Conservation (phyloP, 2,888 invertebrate genomes). For the Hydropsyche betteni region DNA sequence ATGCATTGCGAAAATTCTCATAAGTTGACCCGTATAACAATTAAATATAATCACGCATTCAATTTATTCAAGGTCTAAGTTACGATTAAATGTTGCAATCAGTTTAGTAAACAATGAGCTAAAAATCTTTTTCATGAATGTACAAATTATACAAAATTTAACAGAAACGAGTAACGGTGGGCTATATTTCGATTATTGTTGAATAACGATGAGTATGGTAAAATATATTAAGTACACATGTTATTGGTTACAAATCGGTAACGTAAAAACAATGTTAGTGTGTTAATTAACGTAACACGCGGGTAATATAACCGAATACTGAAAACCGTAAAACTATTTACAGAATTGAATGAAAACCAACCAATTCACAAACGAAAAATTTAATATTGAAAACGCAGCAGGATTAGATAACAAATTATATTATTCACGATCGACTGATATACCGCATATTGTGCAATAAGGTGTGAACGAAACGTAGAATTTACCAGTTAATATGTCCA, state of each 20-base stretch:
- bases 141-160: neutral
- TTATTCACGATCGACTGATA: too few species aligned
- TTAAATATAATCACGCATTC: too few species aligned
- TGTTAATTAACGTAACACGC: conserved; percentile 23
- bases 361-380: neutral
- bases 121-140: too few species aligned
- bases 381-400: too few species aligned
- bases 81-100: too few species aligned
- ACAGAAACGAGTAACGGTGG: neutral
- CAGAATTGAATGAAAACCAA: neutral
- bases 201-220: conserved; percentile 8
- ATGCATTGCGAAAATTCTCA: neutral
- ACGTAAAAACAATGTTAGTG: conserved; percentile 27
- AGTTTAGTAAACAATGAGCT: too few species aligned
- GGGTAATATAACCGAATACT: neutral
- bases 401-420: too few species aligned
- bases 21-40: neutral
- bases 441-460: neutral
- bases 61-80: too few species aligned
- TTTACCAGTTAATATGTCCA: conserved; percentile 29
- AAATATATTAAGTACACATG: neutral
- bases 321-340: neutral
- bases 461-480: neutral
- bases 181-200: neutral
- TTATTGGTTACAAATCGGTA: neutral